Evolutionary conservation across 1,140 invertebrate species (phyloP).

Genomic region (Leptinotarsa lineolata): DNA sequence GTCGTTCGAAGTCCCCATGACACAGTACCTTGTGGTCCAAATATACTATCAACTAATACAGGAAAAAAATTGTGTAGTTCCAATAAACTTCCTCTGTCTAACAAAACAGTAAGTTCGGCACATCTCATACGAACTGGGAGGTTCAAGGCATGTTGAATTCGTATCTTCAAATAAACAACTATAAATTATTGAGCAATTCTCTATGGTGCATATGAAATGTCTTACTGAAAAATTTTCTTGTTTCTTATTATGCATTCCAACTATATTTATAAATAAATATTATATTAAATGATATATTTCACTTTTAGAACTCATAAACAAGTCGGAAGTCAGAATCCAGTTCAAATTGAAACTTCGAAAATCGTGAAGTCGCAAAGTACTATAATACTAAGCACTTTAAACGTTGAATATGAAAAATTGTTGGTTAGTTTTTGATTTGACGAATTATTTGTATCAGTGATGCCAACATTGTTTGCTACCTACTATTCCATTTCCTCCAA

Average conservation of each 20-base stretch:
- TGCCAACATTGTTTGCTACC: no score
- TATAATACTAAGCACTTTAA: no score
- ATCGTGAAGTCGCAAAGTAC: no score
- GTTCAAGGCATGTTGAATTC: constrained; percentile 45
- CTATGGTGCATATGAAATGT: neutral
- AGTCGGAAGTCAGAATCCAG: no score
- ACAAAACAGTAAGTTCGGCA: constrained; percentile 62
- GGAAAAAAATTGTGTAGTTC: constrained; percentile 75
- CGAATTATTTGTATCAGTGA: no score
- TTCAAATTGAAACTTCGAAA: no score
- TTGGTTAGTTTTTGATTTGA: no score
- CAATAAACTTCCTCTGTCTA: constrained; percentile 64
- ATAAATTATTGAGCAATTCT: neutral
- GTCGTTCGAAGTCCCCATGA: constrained; percentile 80
- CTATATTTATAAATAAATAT: no score
- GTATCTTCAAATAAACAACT: constrained; percentile 41
- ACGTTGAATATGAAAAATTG: no score
- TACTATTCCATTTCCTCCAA: no score
- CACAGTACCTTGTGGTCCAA: constrained; percentile 67
- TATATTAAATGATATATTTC: no score
- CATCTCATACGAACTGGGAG: constrained; percentile 57
- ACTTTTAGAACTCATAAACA: no score
- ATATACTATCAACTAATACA: constrained; percentile 74
- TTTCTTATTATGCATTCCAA: constrained; percentile 39
- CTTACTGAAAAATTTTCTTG: constrained; percentile 45